These are phyloP conservation scores for Columba janthina DNA, from an alignment of 2,113 vertebrate species.

Conservation along the genomic window DNA sequence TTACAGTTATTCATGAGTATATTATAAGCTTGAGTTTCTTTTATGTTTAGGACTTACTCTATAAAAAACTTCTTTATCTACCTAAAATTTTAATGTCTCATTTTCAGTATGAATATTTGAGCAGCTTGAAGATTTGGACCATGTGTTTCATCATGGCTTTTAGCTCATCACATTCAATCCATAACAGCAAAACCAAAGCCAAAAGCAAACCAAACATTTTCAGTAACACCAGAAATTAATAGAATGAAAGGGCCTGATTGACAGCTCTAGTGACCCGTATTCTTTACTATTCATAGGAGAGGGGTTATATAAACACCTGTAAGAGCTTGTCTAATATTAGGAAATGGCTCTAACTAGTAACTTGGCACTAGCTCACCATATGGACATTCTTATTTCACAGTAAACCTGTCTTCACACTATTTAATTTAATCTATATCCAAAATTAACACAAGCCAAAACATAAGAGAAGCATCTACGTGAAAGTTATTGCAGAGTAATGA, in stretches of 20 bases:
- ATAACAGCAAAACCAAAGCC: background rate
- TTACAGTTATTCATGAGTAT: background rate
- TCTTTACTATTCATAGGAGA: background rate
- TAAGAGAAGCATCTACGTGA: background rate
- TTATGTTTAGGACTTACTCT: background rate
- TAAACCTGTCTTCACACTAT: background rate
- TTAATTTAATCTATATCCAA: background rate
- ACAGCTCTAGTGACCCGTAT: background rate
- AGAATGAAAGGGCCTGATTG: background rate
- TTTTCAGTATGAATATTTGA: background rate
- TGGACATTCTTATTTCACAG: background rate
- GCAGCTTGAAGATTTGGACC: background rate
- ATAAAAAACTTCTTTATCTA: background rate
- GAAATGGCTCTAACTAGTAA: background rate
- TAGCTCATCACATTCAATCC: background rate
- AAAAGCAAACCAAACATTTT: background rate
- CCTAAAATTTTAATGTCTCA: background rate
- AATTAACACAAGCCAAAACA: background rate
- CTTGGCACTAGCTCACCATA: background rate
- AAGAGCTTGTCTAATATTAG: background rate
- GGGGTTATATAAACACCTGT: background rate
- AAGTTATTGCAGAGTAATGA: background rate
- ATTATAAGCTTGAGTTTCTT: background rate
- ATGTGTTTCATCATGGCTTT: background rate
- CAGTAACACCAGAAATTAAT: background rate